phyloP scores from a whole-genome alignment of 2,797 vertebrate genomes.

The Allobates femoralis region DNA sequence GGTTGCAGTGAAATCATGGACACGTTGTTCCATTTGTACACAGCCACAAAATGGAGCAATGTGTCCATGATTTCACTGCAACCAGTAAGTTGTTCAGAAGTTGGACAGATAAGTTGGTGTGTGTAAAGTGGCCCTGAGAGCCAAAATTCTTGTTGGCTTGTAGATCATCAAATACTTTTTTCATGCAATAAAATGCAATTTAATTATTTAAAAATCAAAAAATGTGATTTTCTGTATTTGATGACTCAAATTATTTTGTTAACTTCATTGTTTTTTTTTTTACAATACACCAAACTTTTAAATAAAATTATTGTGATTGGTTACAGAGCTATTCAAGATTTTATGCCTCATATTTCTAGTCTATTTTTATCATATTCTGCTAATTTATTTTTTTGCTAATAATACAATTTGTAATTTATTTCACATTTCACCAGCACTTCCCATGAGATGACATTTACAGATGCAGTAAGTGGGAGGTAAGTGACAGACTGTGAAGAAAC shows the following conservation, averaged over 20 bases:
- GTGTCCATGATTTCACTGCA: too few species aligned
- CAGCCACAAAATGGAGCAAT: too few species aligned
- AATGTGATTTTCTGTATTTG: too few species aligned
- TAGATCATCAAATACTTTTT: too few species aligned
- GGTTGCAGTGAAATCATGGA: too few species aligned
- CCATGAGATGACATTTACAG: conserved; percentile 24
- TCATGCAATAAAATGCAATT: too few species aligned
- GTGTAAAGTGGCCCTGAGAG: too few species aligned
- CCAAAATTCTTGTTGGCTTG: too few species aligned
- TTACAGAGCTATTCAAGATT: background rate
- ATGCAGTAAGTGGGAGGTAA: background rate
- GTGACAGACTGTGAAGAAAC: conserved; percentile 11
- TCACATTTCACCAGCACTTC: background rate
- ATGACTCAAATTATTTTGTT: background rate
- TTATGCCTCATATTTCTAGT: background rate
- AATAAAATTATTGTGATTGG: background rate
- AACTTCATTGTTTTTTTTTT: background rate
- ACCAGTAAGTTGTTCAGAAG: too few species aligned
- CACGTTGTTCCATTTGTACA: too few species aligned
- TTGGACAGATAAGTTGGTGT: too few species aligned
- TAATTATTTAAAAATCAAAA: too few species aligned
- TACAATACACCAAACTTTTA: background rate
- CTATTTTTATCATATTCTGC: background rate
- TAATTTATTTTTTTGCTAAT: background rate
- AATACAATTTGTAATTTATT: background rate